phyloP scores from a whole-genome alignment of 2,113 vertebrate genomes.

The Myotis lucifugus region DNA sequence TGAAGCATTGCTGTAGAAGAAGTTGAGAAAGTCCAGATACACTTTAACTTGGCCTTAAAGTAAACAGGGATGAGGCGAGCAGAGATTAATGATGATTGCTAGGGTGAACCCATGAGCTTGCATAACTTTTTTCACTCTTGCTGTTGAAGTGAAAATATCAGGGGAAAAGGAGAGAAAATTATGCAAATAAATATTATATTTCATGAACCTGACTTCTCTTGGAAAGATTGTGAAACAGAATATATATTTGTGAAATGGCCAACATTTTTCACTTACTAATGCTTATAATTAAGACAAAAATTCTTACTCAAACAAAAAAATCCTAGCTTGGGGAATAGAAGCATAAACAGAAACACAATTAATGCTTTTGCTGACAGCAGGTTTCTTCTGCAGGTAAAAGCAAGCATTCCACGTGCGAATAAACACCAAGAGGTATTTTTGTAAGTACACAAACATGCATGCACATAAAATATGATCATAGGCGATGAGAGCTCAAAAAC shows the following conservation, averaged over 20 bases:
- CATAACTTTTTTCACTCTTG: constrained; percentile 50
- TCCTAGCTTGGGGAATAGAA: constrained; percentile 49
- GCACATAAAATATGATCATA: neutral
- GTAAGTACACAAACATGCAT: neutral
- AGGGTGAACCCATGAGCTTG: constrained; percentile 54
- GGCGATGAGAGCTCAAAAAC: neutral
- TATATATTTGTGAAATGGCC: constrained; percentile 39
- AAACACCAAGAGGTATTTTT: neutral
- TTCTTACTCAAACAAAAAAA: constrained; percentile 69
- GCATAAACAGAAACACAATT: constrained; percentile 58
- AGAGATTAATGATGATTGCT: constrained; percentile 59
- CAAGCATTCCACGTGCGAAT: neutral
- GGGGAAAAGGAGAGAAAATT: constrained; percentile 45
- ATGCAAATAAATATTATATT: constrained; percentile 61
- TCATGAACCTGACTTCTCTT: constrained; percentile 32
- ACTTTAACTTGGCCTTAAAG: constrained; percentile 1
- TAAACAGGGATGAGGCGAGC: constrained; percentile 53
- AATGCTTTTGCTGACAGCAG: constrained; percentile 44
- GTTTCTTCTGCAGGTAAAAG: constrained; percentile 33
- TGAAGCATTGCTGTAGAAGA: constrained; percentile 8
- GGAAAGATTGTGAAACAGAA: constrained; percentile 39
- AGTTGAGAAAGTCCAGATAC: constrained; percentile 69
- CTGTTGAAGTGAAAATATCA: constrained; percentile 14
- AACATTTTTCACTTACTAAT: constrained; percentile 63
- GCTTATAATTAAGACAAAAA: constrained; percentile 64